Evolutionary conservation across 2,888 invertebrate species (phyloP).

Genomic region (Tanaodytes sp.): DNA sequence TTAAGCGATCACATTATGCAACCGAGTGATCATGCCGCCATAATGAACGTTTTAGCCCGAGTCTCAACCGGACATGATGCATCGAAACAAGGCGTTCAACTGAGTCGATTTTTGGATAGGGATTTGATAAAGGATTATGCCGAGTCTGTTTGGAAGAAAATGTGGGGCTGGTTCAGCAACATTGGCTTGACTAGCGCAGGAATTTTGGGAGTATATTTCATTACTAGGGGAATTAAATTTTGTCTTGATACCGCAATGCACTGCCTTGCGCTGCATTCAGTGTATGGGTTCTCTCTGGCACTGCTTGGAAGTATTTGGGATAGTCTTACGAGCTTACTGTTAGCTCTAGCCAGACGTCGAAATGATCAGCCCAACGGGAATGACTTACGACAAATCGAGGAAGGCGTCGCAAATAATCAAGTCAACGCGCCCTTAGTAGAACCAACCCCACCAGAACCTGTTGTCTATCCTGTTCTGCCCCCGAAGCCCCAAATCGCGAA

Average conservation of each 20-base stretch:
- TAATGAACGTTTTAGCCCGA: neutral
- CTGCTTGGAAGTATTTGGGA: neutral
- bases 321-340: neutral
- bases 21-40: too few species aligned
- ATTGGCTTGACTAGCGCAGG: neutral
- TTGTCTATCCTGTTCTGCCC: too few species aligned
- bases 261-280: neutral
- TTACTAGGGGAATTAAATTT: neutral
- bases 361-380: too few species aligned
- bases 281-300: neutral
- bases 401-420: too few species aligned
- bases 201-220: neutral
- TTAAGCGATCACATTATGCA: neutral
- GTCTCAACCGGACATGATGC: neutral
- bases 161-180: neutral
- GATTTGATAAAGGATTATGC: neutral
- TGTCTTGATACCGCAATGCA: neutral
- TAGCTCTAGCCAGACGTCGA: too few species aligned
- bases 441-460: too few species aligned
- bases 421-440: too few species aligned
- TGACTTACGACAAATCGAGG: too few species aligned
- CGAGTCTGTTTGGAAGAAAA: neutral
- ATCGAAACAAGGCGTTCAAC: neutral
- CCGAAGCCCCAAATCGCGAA: too few species aligned
- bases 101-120: neutral